A percentile compares a stretch with the other conserved stretches of the same genome.
Evolutionary conservation across 2,888 invertebrate genomes (phyloP).

Genomic region (Xanthia icteritia): DNA sequence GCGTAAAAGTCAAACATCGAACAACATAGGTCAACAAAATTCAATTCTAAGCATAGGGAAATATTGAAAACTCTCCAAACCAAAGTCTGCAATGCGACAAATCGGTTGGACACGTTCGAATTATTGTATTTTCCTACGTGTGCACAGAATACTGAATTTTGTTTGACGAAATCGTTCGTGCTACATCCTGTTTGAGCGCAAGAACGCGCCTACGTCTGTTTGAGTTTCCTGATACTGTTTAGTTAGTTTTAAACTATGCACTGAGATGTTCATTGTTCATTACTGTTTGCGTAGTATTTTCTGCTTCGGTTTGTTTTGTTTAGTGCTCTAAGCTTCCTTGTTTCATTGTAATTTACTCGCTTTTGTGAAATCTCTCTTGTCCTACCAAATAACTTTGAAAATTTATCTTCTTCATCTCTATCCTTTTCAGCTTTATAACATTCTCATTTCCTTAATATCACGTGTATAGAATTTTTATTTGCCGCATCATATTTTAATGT

Average conservation of each 20-base stretch:
- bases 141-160: conserved; percentile 78
- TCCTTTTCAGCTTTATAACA: conserved; percentile 19
- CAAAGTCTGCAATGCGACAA: conserved; percentile 86
- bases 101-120: conserved; percentile 85
- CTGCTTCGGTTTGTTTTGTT: conserved; percentile 23
- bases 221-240: conserved; percentile 70
- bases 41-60: conserved; percentile 70
- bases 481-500: conserved; percentile 38
- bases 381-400: not conserved
- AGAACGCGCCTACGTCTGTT: conserved; percentile 66
- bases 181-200: conserved; percentile 73
- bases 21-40: conserved; percentile 67
- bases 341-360: not conserved
- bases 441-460: conserved; percentile 32
- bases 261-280: conserved; percentile 63
- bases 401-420: conserved; percentile 21
- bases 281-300: conserved; percentile 52
- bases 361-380: not conserved
- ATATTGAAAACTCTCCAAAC: conserved; percentile 80
- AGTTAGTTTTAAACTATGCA: conserved; percentile 70
- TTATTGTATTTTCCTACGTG: conserved; percentile 82
- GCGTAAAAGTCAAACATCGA: conserved; percentile 64
- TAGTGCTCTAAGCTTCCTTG: not conserved
- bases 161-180: conserved; percentile 77
- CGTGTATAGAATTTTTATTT: conserved; percentile 35